Evolutionary conservation across 2,888 invertebrate species (phyloP).

Genomic region (Sminthurides aquaticus): DNA sequence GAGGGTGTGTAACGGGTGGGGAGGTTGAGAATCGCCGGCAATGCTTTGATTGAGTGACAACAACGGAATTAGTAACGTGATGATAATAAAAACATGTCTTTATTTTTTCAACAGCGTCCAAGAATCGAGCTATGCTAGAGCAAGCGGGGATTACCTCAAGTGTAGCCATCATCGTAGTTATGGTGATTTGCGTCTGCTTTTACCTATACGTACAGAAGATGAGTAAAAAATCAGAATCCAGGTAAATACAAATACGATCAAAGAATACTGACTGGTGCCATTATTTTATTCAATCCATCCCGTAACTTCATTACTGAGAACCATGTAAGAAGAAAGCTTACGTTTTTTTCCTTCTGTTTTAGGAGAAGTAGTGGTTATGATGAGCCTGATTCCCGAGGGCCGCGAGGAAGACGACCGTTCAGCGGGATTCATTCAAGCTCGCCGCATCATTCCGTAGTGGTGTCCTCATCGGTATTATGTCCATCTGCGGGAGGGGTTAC

Average conservation of each 20-base stretch:
- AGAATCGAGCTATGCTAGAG: slow-evolving; percentile 75
- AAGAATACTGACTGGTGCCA: no score
- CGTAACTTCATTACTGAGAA: neutral
- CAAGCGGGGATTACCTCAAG: slow-evolving; percentile 81
- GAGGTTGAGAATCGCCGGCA: no score
- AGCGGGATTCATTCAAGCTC: slow-evolving; percentile 14
- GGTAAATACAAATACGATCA: slow-evolving; percentile 13
- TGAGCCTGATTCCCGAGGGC: slow-evolving; percentile 11
- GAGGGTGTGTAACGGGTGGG: no score
- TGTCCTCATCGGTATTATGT: neutral
- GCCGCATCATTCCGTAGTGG: neutral
- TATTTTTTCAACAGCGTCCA: slow-evolving; percentile 56
- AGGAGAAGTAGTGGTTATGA: slow-evolving; percentile 14
- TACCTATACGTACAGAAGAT: slow-evolving; percentile 36
- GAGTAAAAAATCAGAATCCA: slow-evolving; percentile 15
- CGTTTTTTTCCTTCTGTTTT: no score
- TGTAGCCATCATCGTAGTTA: slow-evolving; percentile 57
- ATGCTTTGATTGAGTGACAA: no score
- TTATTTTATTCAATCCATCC: no score
- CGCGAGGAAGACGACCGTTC: slow-evolving; percentile 17
- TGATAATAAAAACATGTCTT: no score
- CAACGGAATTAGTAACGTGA: no score
- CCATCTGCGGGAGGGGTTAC: neutral
- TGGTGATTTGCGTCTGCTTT: slow-evolving; percentile 47
- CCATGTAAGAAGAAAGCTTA: no score